A percentile compares a stretch with the other conserved stretches of the same genome.
phyloP scores from a whole-genome alignment of 2,888 invertebrate species.

The Drosophila mettleri region DNA sequence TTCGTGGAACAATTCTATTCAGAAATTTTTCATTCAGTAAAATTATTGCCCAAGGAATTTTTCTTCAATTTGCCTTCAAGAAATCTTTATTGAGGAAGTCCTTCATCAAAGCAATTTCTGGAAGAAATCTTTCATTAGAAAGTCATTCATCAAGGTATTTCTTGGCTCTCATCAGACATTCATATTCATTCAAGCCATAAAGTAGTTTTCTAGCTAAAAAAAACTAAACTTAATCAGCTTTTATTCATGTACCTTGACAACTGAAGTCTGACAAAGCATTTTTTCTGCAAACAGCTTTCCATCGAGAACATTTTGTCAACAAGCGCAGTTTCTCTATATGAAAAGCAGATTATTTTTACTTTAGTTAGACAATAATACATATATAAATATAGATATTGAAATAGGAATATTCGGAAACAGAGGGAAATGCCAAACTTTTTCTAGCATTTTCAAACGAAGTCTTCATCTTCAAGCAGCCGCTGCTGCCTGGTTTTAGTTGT shows the following conservation, averaged over 20 bases:
- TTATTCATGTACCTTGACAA: neutral
- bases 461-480: neutral
- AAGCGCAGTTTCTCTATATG: too few species aligned
- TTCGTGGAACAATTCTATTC: neutral
- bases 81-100: neutral
- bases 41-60: too few species aligned
- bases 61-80: neutral
- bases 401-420: too few species aligned
- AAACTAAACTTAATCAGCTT: neutral
- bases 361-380: too few species aligned
- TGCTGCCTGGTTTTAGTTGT: neutral
- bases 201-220: neutral
- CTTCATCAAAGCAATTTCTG: neutral
- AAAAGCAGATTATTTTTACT: too few species aligned
- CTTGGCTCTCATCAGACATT: neutral
- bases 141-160: neutral
- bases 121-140: neutral
- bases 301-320: neutral
- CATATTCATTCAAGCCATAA: neutral
- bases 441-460: neutral
- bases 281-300: neutral
- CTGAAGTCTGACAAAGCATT: neutral
- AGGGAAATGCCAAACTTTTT: too few species aligned
- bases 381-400: too few species aligned
- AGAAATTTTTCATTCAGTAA: neutral